Evolutionary conservation across 2,888 invertebrate species (phyloP).

Genomic region (Drepana falcataria): DNA sequence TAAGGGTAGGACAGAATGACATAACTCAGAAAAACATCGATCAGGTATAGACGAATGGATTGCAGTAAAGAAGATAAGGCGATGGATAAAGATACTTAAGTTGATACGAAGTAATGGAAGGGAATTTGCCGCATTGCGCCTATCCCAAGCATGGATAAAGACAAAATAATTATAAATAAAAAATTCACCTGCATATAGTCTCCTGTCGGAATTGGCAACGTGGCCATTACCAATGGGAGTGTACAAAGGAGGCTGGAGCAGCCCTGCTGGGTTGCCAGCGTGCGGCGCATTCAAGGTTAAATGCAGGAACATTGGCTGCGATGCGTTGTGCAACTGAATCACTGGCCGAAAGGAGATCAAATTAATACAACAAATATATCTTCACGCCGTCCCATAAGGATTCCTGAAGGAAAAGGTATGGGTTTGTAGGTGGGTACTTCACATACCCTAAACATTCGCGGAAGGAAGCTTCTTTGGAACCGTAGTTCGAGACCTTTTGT

Average conservation of each 20-base stretch:
- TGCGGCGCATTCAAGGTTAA: slow-evolving; percentile 91
- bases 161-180: slow-evolving; percentile 3
- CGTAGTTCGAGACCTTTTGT: too few species aligned
- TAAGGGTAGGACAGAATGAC: too few species aligned
- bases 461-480: too few species aligned
- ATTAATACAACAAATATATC: not conserved
- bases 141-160: not conserved
- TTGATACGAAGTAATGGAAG: too few species aligned
- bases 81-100: not conserved
- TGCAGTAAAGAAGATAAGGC: not conserved
- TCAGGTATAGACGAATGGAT: too few species aligned
- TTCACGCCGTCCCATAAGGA: too few species aligned
- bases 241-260: slow-evolving; percentile 85
- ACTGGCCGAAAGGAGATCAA: slow-evolving; percentile 42
- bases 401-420: too few species aligned
- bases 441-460: too few species aligned
- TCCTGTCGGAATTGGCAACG: slow-evolving; percentile 83
- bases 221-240: slow-evolving; percentile 82
- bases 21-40: too few species aligned
- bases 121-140: too few species aligned
- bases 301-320: slow-evolving; percentile 87
- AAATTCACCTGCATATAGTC: slow-evolving; percentile 84
- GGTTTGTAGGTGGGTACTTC: too few species aligned
- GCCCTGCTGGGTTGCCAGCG: slow-evolving; percentile 84
- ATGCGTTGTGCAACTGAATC: slow-evolving; percentile 79